Conservation (phyloP, 2,797 vertebrate species). For the Poeciliopsis gracilis region DNA sequence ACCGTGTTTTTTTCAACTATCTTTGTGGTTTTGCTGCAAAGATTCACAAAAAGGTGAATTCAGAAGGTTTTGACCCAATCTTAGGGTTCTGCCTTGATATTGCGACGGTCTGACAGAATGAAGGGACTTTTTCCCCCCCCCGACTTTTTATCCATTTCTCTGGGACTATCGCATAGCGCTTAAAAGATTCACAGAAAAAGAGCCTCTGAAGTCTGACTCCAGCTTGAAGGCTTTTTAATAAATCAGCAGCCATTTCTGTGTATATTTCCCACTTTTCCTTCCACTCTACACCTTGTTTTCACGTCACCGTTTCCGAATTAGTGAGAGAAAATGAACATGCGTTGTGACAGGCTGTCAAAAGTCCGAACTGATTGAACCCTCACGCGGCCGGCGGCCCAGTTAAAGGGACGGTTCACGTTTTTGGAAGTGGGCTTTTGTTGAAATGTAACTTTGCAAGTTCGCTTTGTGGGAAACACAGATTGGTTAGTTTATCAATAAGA, state of each 20-base stretch:
- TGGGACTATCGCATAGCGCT: not conserved
- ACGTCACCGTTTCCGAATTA: not conserved
- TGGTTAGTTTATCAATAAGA: not conserved
- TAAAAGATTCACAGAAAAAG: constrained; percentile 4
- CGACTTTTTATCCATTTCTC: not conserved
- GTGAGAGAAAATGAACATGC: not conserved
- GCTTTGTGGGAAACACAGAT: not conserved
- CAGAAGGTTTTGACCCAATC: not conserved
- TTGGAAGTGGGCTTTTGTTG: not conserved
- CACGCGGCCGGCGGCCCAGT: not conserved
- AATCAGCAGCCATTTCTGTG: not conserved
- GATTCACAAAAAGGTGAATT: not conserved
- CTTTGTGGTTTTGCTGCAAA: not conserved
- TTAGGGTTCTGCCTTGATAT: not conserved
- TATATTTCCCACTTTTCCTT: not conserved
- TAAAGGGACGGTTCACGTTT: not conserved
- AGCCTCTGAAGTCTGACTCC: not conserved
- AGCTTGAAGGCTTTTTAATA: constrained; percentile 1
- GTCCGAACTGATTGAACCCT: not conserved
- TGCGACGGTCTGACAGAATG: not conserved
- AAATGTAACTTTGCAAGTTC: not conserved
- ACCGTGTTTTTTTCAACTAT: not conserved
- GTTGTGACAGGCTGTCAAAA: not conserved
- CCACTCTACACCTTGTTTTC: not conserved
- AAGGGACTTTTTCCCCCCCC: not conserved